phyloP scores from a whole-genome alignment of 1,140 invertebrate genomes.

The Lasaia peninsularis region DNA sequence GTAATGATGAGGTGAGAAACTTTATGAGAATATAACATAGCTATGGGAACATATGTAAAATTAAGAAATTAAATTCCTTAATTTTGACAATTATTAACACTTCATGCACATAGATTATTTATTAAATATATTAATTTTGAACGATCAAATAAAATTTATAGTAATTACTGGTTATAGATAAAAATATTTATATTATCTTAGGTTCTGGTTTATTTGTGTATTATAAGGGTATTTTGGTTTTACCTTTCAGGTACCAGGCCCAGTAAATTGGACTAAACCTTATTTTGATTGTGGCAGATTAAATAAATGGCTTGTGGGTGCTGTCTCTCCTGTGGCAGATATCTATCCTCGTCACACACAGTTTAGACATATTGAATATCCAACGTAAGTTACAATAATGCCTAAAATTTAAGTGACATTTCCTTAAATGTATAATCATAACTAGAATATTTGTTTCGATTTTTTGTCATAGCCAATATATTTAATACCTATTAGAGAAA shows the following conservation, averaged over 20 bases:
- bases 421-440: neutral
- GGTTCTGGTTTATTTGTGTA: too few relatives aligned
- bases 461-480: too few relatives aligned
- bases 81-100: too few relatives aligned
- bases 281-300: constrained; percentile 98
- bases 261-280: constrained; percentile 94
- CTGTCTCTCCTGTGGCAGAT: constrained; percentile 95
- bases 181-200: too few relatives aligned
- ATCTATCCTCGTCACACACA: constrained; percentile 96
- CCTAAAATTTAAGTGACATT: neutral
- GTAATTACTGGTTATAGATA: too few relatives aligned
- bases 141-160: too few relatives aligned
- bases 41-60: too few relatives aligned
- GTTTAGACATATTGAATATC: constrained; percentile 96
- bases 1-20: constrained; percentile 85
- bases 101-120: too few relatives aligned
- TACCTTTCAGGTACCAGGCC: constrained; percentile 81
- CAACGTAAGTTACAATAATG: constrained; percentile 83
- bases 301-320: constrained; percentile 96
- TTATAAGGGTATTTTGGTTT: neutral
- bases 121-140: too few relatives aligned
- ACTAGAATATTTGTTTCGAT: too few relatives aligned
- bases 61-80: too few relatives aligned
- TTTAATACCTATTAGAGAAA: too few relatives aligned
- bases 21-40: neutral